A percentile compares a stretch with the other conserved stretches of the same genome.
Conservation (phyloP, 1,140 invertebrate species). For the Riptortus pedestris region DNA sequence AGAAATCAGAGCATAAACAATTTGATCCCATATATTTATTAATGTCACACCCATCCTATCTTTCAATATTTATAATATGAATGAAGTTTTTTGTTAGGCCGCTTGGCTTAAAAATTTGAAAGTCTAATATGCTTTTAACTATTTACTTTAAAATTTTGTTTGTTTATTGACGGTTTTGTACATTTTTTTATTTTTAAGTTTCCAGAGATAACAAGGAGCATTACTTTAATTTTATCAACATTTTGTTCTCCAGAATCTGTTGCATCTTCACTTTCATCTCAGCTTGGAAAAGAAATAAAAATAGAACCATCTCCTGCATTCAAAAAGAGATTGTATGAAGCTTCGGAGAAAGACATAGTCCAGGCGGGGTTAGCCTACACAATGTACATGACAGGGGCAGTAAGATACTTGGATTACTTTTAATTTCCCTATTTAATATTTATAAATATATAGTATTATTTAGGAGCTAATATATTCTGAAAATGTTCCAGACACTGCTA, state of each 20-base stretch:
- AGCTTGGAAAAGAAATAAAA: constrained; percentile 18
- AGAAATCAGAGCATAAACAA: no score
- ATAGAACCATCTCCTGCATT: constrained; percentile 17
- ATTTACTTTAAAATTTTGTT: no score
- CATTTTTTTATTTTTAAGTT: no score
- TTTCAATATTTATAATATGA: no score
- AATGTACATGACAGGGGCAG: constrained; percentile 48
- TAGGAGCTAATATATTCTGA: neutral
- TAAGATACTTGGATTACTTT: constrained; percentile 6
- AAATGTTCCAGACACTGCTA: neutral
- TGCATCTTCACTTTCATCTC: neutral
- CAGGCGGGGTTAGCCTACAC: constrained; percentile 61
- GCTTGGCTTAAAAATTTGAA: no score
- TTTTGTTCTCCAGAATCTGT: constrained; percentile 20
- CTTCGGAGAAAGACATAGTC: constrained; percentile 63
- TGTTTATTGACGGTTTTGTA: no score
- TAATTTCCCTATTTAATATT: neutral
- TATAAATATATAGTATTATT: neutral
- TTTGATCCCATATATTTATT: no score
- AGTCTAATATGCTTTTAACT: no score
- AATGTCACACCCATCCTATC: no score
- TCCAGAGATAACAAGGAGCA: no score
- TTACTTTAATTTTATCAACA: no score
- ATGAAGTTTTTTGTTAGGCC: no score
- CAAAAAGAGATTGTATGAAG: constrained; percentile 49